These are phyloP conservation scores for Scolopax bukidnonensis DNA, from an alignment of 2,797 vertebrate genomes.

Conservation along the genomic window DNA sequence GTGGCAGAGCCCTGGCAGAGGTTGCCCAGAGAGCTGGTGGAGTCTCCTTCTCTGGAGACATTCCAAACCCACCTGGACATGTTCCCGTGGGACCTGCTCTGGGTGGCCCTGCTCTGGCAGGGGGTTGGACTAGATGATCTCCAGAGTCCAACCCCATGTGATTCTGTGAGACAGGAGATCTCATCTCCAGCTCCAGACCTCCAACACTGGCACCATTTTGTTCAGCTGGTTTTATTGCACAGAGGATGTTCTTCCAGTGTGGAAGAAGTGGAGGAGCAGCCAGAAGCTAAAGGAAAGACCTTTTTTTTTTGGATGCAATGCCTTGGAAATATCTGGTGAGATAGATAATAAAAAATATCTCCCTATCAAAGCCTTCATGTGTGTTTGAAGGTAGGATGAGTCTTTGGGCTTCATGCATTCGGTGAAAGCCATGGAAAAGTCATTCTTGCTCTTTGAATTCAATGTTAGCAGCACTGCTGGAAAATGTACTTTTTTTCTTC, in stretches of 20 bases:
- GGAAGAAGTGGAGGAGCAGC: neutral
- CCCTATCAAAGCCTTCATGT: neutral
- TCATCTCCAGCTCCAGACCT: neutral
- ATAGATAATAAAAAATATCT: neutral
- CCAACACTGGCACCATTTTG: neutral
- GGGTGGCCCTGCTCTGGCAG: too few species aligned
- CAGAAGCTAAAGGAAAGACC: neutral
- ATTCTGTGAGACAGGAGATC: neutral
- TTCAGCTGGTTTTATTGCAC: neutral
- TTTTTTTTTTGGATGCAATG: neutral
- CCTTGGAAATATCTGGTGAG: neutral
- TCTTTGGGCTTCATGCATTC: neutral
- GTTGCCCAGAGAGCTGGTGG: too few species aligned
- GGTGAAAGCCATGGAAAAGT: neutral
- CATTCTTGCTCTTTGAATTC: neutral
- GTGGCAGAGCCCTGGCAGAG: too few species aligned
- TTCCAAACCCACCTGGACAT: too few species aligned
- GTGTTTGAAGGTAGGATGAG: neutral
- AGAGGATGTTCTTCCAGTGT: neutral
- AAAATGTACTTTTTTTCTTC: neutral
- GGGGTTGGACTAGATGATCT: too few species aligned
- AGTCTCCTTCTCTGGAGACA: too few species aligned
- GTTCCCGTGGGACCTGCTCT: too few species aligned
- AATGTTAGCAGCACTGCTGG: neutral
- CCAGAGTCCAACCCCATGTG: too few species aligned